Conservation (phyloP, 2,797 vertebrate species). For the Natrix natrix region DNA sequence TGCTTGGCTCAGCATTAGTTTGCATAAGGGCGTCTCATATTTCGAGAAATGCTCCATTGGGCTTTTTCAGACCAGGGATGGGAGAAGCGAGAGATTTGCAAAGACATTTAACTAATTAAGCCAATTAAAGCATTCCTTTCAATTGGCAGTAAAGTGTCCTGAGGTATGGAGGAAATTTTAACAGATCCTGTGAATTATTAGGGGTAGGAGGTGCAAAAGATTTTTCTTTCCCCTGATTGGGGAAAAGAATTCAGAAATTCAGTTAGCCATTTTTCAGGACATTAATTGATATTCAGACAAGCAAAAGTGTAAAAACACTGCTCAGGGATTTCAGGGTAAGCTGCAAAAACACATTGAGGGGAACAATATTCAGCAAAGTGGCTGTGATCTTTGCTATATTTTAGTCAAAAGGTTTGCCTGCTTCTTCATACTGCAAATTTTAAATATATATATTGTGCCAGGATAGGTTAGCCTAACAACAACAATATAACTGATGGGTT, state of each 20-base stretch:
- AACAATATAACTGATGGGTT: neutral
- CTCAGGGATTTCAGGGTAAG: neutral
- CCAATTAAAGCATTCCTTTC: neutral
- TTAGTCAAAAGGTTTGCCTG: neutral
- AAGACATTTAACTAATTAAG: neutral
- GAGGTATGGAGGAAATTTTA: neutral
- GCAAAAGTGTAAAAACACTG: neutral
- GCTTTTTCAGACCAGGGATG: neutral
- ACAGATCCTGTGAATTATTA: neutral
- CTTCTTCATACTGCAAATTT: conserved; percentile 1
- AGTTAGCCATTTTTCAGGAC: neutral
- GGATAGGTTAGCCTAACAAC: neutral
- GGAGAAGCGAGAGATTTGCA: neutral
- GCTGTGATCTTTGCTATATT: neutral
- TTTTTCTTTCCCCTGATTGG: neutral
- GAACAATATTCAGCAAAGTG: neutral
- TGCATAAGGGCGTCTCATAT: neutral
- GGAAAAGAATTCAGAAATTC: neutral
- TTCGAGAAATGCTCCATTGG: neutral
- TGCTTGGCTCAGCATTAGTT: neutral
- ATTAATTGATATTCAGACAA: neutral
- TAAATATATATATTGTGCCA: conserved; percentile 6
- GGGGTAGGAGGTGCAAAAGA: neutral
- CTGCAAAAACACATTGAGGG: neutral
- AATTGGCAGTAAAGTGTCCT: neutral